Evolutionary conservation across 2,797 vertebrate genomes (phyloP), one percentile per base, ranked within the genome.

Genomic region (Notoglanidium macrostoma): DNA sequence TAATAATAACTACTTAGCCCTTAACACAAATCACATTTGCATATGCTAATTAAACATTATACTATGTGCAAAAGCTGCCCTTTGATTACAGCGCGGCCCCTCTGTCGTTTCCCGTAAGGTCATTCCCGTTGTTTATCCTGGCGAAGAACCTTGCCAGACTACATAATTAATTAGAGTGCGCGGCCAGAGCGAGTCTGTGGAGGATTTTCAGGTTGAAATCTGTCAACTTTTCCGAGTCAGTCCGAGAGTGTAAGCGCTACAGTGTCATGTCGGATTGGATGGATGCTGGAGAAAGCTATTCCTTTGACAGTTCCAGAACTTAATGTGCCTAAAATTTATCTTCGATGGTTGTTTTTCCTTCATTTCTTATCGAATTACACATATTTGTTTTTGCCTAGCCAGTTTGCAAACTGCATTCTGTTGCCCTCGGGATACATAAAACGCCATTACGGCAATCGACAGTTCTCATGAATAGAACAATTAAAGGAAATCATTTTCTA

Each of bases 1-100:
- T 88, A 87, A 90, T 90, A 87, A 91, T 83, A 61, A 65, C 88
- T 63, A 35, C 70, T 86, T 86, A 77, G 84, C 90, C 89, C 80
- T 61, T 84, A 89, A 70, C 77, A 89, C 88, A 78, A 88, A 78
- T 87, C 68, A 63, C 85, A 76, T 90, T 91, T 89, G 83, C 87
- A 87, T 55, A 5, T 72, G 82, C 85, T 93, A 88, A 92, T 91
- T 92, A 91, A 72, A 81, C 88, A 90, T 89, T 76, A 89, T 83
- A 68, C 86, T 78, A 59, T 49, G 15, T 70, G 85, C 68, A 67
- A 49, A 80, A 80, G 79, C 79, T 46, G 59, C 40, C 14, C 79
- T n/a, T 44, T 85, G 83, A 85, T 90, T 85, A 88, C 85, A 81
- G 57, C 76, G 70, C 74, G n/a, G 70, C 88, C 85, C 78, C 78